Evolutionary conservation across 64 coral and sea anemone genomes (phyloP).

Genomic region (Actinia equina): DNA sequence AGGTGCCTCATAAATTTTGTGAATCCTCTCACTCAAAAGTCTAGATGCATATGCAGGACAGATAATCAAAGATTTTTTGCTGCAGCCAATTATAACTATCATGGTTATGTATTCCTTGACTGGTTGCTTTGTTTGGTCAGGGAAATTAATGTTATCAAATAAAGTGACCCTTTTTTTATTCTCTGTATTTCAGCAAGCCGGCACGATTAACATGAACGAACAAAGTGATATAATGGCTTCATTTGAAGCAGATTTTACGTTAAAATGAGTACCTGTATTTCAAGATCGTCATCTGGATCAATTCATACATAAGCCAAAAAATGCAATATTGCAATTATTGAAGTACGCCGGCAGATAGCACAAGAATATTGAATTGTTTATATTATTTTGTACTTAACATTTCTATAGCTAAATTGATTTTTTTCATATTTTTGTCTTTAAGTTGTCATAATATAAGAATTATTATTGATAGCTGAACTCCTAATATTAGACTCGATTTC

Average conservation of each 20-base stretch:
- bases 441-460: not conserved
- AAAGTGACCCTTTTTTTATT: not conserved
- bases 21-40: too few species aligned
- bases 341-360: not conserved
- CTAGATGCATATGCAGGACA: too few species aligned
- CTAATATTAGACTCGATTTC: not conserved
- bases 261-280: not conserved
- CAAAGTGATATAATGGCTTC: conserved; percentile 95
- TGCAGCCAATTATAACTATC: too few species aligned
- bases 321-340: not conserved
- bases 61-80: too few species aligned
- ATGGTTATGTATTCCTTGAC: too few species aligned
- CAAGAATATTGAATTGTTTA: conserved; percentile 2
- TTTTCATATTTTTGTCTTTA: not conserved
- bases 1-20: too few species aligned
- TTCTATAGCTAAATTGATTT: not conserved
- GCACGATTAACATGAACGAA: conserved; percentile 90
- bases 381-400: not conserved
- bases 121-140: too few species aligned
- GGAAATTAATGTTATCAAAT: not conserved
- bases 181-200: conserved; percentile 61
- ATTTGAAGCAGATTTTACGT: conserved; percentile 51
- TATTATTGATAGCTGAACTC: not conserved
- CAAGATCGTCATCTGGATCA: not conserved
- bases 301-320: not conserved